These are phyloP conservation scores for Scortum barcoo DNA, from an alignment of 2,113 vertebrate species.

Conservation along the genomic window DNA sequence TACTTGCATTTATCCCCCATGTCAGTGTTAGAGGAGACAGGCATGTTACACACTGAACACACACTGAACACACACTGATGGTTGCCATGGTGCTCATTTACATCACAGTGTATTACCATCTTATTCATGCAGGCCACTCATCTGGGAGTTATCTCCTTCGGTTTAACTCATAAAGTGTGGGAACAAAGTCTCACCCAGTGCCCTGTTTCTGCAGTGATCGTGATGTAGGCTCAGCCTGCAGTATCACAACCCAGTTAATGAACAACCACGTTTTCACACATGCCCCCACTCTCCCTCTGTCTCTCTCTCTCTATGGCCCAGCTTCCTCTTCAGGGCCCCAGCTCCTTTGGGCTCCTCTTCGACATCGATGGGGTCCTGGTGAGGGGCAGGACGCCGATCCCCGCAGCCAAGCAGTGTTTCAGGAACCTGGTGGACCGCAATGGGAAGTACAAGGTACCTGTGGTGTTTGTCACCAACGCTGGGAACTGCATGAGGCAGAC, in stretches of 20 bases:
- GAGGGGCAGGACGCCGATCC: conserved; percentile 89
- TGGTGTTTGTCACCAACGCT: conserved; percentile 96
- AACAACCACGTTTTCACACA: conserved; percentile 22
- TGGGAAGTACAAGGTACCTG: conserved; percentile 91
- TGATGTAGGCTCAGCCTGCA: neutral
- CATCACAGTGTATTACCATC: neutral
- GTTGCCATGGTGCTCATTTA: neutral
- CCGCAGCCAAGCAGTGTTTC: conserved; percentile 91
- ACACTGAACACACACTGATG: neutral
- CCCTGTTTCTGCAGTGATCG: neutral
- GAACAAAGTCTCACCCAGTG: conserved; percentile 28
- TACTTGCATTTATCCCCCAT: neutral
- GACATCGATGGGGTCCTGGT: conserved; percentile 96
- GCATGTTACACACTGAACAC: neutral
- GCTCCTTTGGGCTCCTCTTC: conserved; percentile 92
- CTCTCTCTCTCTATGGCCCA: too few species aligned
- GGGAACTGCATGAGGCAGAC: conserved; percentile 90
- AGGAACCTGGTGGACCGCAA: conserved; percentile 83
- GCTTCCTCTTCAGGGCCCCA: conserved; percentile 71
- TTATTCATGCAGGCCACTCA: neutral
- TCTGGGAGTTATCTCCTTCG: neutral
- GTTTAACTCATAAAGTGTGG: neutral
- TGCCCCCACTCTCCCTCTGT: neutral
- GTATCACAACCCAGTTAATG: conserved; percentile 33
- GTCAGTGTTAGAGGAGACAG: too few species aligned